A percentile compares a stretch with the other conserved stretches of the same genome.
Conservation (phyloP, 2,797 vertebrate genomes). For the Amblyraja radiata region DNA sequence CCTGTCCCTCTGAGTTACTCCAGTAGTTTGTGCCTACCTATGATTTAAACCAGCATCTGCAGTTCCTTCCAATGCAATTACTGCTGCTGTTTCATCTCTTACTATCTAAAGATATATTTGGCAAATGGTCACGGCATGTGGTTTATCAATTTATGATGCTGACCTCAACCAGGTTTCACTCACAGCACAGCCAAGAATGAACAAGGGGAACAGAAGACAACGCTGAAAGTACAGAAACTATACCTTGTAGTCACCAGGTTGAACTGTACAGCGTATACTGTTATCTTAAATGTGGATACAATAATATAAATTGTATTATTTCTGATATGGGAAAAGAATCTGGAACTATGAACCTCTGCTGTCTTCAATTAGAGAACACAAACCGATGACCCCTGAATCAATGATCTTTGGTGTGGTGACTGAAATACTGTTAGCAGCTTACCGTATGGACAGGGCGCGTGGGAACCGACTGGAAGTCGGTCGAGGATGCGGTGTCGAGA, state of each 20-base stretch:
- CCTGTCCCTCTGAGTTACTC: too few species aligned
- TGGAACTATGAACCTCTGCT: background rate
- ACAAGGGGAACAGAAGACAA: background rate
- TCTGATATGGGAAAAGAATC: background rate
- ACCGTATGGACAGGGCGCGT: too few species aligned
- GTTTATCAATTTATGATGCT: background rate
- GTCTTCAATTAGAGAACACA: background rate
- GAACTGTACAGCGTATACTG: background rate
- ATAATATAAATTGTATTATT: background rate
- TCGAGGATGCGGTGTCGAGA: too few species aligned
- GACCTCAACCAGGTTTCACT: background rate
- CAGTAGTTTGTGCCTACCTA: too few species aligned
- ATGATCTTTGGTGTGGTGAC: background rate
- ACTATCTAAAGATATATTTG: constrained; percentile 3
- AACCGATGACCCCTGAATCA: background rate
- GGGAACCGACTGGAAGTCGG: too few species aligned
- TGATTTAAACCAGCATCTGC: too few species aligned
- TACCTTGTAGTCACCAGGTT: background rate
- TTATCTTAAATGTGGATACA: background rate
- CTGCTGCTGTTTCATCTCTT: background rate
- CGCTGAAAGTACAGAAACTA: background rate
- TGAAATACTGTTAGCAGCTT: background rate
- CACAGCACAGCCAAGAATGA: background rate
- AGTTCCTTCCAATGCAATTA: background rate
- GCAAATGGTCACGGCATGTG: background rate